These are phyloP conservation scores for Mesembrinibis cayennensis DNA, from an alignment of 2,113 vertebrate genomes.

Conservation along the genomic window DNA sequence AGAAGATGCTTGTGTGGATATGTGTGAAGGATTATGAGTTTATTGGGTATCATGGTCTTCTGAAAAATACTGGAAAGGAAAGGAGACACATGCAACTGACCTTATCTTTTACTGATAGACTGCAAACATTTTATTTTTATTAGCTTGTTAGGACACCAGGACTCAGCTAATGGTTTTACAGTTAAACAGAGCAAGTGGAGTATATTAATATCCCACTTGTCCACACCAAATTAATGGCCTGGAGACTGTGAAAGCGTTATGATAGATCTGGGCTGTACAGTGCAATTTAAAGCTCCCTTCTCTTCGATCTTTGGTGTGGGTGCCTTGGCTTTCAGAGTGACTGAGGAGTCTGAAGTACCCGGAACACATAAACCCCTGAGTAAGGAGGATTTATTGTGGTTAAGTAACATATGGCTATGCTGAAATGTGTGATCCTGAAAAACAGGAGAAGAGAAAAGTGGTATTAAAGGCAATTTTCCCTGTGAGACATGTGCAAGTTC, in stretches of 20 bases:
- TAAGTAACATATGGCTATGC: not conserved
- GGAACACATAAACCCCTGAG: not conserved
- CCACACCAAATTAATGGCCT: slow-evolving; percentile 3
- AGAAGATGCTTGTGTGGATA: not conserved
- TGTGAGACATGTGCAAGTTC: not conserved
- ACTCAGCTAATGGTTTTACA: slow-evolving; percentile 21
- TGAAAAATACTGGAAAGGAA: not conserved
- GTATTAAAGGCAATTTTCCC: not conserved
- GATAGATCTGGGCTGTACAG: not conserved
- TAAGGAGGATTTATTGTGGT: not conserved
- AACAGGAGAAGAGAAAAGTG: not conserved
- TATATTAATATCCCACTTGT: slow-evolving; percentile 28
- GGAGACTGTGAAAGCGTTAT: slow-evolving; percentile 10
- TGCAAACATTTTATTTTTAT: slow-evolving; percentile 34
- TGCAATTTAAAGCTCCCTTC: not conserved
- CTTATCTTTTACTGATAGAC: not conserved
- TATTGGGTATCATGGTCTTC: not conserved
- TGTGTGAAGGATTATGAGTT: not conserved
- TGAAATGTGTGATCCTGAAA: slow-evolving; percentile 11
- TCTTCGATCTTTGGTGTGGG: not conserved
- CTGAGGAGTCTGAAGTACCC: not conserved
- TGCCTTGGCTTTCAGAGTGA: not conserved
- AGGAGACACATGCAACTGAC: not conserved
- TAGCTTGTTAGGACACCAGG: not conserved
- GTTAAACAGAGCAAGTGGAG: not conserved